phyloP scores from a whole-genome alignment of 2,888 invertebrate species.

The Craniophora ligustri region DNA sequence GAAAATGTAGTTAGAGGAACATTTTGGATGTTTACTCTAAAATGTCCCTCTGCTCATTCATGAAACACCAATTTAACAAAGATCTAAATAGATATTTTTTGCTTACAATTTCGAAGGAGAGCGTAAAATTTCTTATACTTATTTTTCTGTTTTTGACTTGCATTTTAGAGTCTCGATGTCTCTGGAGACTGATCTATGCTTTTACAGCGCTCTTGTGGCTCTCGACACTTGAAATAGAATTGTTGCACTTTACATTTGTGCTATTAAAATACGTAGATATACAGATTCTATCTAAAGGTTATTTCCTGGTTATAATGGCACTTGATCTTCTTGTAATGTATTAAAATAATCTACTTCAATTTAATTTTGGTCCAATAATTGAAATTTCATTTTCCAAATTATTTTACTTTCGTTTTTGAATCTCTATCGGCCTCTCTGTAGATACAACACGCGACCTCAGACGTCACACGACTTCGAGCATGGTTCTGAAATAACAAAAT shows the following conservation, averaged over 20 bases:
- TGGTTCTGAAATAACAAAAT: slow-evolving; percentile 59
- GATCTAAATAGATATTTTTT: slow-evolving; percentile 77
- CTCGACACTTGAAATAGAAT: slow-evolving; percentile 74
- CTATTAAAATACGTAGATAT: slow-evolving; percentile 66
- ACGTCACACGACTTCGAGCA: slow-evolving; percentile 70
- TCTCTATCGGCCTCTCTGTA: slow-evolving; percentile 62
- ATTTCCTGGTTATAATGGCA: slow-evolving; percentile 62
- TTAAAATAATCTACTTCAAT: slow-evolving; percentile 72
- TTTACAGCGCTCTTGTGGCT: slow-evolving; percentile 69
- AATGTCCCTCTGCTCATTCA: slow-evolving; percentile 81
- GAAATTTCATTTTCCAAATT: slow-evolving; percentile 51
- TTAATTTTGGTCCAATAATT: slow-evolving; percentile 56
- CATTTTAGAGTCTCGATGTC: slow-evolving; percentile 73
- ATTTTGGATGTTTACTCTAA: slow-evolving; percentile 67
- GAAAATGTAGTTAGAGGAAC: slow-evolving; percentile 75
- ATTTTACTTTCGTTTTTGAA: slow-evolving; percentile 57
- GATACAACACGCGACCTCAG: slow-evolving; percentile 57
- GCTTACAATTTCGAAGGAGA: slow-evolving; percentile 76
- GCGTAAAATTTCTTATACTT: slow-evolving; percentile 71
- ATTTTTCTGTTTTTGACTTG: slow-evolving; percentile 72
- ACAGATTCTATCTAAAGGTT: slow-evolving; percentile 61
- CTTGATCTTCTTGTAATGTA: slow-evolving; percentile 82
- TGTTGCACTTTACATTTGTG: slow-evolving; percentile 76
- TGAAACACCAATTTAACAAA: slow-evolving; percentile 72
- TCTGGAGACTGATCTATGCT: slow-evolving; percentile 72